Evolutionary conservation across 1,140 invertebrate species (phyloP).

Genomic region (Lithobius niger): DNA sequence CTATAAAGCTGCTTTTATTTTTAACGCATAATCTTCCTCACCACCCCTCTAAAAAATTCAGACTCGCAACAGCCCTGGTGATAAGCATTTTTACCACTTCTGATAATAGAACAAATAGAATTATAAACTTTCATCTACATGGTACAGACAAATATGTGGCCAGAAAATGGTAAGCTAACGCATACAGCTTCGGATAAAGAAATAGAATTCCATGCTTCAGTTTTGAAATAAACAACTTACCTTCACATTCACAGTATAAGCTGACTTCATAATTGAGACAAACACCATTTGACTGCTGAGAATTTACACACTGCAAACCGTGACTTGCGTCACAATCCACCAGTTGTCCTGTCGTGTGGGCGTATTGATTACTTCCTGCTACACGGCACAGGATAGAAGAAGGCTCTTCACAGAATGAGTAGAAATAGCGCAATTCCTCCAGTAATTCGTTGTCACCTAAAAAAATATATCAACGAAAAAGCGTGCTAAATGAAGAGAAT

Average conservation of each 20-base stretch:
- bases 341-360: slow-evolving; percentile 18
- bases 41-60: too few relatives aligned
- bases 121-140: neutral
- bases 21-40: too few relatives aligned
- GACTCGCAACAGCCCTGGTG: too few relatives aligned
- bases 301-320: slow-evolving; percentile 26
- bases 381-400: slow-evolving; percentile 13
- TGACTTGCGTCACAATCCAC: slow-evolving; percentile 25
- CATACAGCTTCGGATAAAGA: too few relatives aligned
- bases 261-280: slow-evolving; percentile 31
- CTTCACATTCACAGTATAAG: slow-evolving; percentile 28
- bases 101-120: neutral
- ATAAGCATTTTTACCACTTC: neutral
- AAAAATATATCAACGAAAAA: too few relatives aligned
- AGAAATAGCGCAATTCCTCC: neutral
- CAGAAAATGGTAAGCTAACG: too few relatives aligned
- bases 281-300: slow-evolving; percentile 19
- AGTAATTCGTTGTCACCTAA: slow-evolving; percentile 16
- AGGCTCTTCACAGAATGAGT: slow-evolving; percentile 15
- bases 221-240: slow-evolving; percentile 15
- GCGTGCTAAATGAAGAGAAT: too few relatives aligned
- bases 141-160: neutral
- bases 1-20: too few relatives aligned
- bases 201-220: neutral
- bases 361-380: neutral